Percentiles rank a stretch among this genome's conserved stretches.
These are phyloP conservation scores for Anagrus nilaparvatae DNA, from an alignment of 1,140 invertebrate species.

Conservation along the genomic window DNA sequence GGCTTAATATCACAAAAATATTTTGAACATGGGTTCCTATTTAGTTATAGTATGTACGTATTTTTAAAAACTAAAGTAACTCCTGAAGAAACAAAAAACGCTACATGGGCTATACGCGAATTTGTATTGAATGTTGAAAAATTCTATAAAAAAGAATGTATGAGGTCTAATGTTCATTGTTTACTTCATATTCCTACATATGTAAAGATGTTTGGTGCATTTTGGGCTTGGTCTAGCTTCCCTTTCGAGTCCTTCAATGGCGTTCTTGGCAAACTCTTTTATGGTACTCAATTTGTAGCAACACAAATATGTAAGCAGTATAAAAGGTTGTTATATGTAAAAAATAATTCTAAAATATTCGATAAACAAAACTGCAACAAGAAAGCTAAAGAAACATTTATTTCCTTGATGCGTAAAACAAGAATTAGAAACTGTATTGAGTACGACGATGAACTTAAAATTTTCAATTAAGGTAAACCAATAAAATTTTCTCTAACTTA, in stretches of 20 bases:
- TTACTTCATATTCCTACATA: slow-evolving; percentile 15
- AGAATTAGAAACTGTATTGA: too few relatives aligned
- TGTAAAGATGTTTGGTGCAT: slow-evolving; percentile 18
- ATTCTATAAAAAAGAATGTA: slow-evolving; percentile 17
- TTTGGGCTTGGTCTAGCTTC: slow-evolving; percentile 21
- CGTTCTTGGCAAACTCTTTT: too few relatives aligned
- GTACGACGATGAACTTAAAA: too few relatives aligned
- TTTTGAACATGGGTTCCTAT: slow-evolving; percentile 6
- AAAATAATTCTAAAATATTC: slow-evolving; percentile 3
- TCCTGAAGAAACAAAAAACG: background rate
- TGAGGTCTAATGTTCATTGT: slow-evolving; percentile 20
- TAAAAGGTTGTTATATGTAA: background rate
- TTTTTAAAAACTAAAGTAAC: slow-evolving; percentile 6
- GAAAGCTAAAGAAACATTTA: too few relatives aligned
- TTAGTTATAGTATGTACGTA: background rate
- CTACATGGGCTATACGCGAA: background rate
- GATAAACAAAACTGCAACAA: background rate
- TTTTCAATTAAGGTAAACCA: too few relatives aligned
- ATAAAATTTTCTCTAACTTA: too few relatives aligned
- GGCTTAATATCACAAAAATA: background rate
- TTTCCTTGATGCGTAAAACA: too few relatives aligned
- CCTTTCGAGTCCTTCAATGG: slow-evolving; percentile 21
- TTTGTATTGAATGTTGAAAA: slow-evolving; percentile 11
- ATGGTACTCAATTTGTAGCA: slow-evolving; percentile 8
- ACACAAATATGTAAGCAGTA: slow-evolving; percentile 14